Conservation (phyloP, 2,888 invertebrate species). For the Cephus nigrinus region DNA sequence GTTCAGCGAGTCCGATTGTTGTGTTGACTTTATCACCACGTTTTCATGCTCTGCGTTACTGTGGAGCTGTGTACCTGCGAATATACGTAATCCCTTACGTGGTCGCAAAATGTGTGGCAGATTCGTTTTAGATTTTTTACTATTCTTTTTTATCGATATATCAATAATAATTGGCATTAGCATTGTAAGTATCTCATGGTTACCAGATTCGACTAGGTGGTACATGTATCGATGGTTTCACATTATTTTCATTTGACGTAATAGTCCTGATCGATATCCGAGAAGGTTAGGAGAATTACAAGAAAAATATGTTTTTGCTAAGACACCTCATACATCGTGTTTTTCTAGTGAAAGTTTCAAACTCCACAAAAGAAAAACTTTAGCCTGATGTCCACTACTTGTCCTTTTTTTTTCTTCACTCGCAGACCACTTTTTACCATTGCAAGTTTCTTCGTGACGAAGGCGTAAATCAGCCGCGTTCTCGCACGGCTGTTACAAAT, state of each 20-base stretch:
- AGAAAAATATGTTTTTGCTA: not conserved
- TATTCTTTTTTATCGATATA: not conserved
- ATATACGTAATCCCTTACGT: not conserved
- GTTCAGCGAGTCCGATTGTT: not conserved
- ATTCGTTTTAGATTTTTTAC: not conserved
- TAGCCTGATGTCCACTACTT: not conserved
- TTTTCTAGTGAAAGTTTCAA: not conserved
- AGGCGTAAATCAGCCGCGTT: constrained; percentile 4
- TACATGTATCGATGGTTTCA: not conserved
- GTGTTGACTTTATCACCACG: not conserved
- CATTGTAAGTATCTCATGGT: not conserved
- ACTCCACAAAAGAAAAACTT: not conserved
- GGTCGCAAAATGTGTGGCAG: not conserved
- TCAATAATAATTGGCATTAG: not conserved
- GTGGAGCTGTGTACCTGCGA: not conserved
- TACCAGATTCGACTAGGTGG: not conserved
- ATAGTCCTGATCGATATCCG: not conserved
- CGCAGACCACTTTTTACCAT: constrained; percentile 54
- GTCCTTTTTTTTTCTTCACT: not conserved
- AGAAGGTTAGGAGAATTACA: not conserved
- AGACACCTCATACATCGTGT: not conserved
- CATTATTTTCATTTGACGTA: not conserved
- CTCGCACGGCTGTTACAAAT: not conserved
- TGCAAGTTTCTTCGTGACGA: constrained; percentile 43
- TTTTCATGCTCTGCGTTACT: not conserved